Percentiles rank a stretch among this genome's conserved stretches.
Conservation (phyloP, 2,113 vertebrate species). For the Elanoides forficatus region DNA sequence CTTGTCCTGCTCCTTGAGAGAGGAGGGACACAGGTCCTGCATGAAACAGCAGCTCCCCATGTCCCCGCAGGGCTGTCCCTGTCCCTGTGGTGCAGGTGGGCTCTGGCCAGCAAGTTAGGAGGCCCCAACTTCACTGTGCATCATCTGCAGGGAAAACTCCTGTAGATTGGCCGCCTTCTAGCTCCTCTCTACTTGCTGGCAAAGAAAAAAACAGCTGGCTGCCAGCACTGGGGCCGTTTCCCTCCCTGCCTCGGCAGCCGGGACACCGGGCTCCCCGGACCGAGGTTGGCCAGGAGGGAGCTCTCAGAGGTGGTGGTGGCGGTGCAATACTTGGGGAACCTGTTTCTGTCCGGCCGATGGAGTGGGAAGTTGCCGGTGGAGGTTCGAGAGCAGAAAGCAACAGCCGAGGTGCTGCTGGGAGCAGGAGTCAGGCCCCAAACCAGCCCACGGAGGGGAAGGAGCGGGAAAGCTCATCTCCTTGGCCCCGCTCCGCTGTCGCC, state of each 20-base stretch:
- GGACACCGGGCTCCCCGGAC: neutral
- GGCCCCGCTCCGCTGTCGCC: neutral
- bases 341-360: neutral
- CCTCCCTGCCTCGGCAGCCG: accelerated
- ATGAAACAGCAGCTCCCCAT: accelerated
- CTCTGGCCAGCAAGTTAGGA: neutral
- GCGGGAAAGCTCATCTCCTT: neutral
- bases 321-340: neutral
- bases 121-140: too few relatives aligned
- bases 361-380: accelerated
- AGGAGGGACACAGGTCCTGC: neutral
- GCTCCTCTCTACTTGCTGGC: neutral
- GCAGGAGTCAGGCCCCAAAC: neutral
- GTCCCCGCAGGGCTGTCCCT: neutral
- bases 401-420: neutral
- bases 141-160: neutral
- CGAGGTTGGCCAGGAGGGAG: neutral
- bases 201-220: neutral
- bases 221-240: accelerated
- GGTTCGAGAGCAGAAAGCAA: neutral
- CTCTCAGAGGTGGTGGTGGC: accelerated
- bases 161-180: accelerated
- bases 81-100: accelerated
- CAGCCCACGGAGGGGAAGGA: neutral
- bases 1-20: neutral